Evolutionary conservation across 2,888 invertebrate species (phyloP).

Genomic region (Hydropsyche betteni): DNA sequence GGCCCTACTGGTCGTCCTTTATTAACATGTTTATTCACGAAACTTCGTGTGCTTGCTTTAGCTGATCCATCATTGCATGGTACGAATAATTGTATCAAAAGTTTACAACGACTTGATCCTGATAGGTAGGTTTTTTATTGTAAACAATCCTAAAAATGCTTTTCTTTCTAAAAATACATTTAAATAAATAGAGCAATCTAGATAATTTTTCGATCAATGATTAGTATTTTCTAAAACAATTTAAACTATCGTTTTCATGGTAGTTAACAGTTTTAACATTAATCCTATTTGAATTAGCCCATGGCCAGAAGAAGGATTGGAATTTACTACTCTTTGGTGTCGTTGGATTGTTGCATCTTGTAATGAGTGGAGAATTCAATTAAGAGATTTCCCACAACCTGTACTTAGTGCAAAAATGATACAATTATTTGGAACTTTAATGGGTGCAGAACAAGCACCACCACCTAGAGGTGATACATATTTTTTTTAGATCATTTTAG

Average conservation of each 20-base stretch:
- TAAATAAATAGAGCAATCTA: no score
- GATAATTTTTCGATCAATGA: no score
- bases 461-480: slow-evolving; percentile 67
- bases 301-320: slow-evolving; percentile 89
- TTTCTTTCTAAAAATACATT: neutral
- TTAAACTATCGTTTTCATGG: neutral
- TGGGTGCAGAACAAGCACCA: slow-evolving; percentile 88
- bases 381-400: slow-evolving; percentile 96
- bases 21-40: slow-evolving; percentile 86
- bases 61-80: slow-evolving; percentile 91
- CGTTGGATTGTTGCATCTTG: slow-evolving; percentile 84
- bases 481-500: neutral
- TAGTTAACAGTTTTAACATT: neutral
- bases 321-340: slow-evolving; percentile 94
- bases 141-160: slow-evolving; percentile 30
- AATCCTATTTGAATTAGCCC: slow-evolving; percentile 67
- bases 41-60: slow-evolving; percentile 72
- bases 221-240: no score
- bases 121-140: slow-evolving; percentile 66
- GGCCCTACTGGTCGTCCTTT: slow-evolving; percentile 68
- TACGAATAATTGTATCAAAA: slow-evolving; percentile 74
- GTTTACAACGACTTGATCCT: slow-evolving; percentile 83
- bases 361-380: slow-evolving; percentile 84
- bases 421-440: slow-evolving; percentile 87
- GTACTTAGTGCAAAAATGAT: slow-evolving; percentile 85